A percentile compares a stretch with the other conserved stretches of the same genome.
phyloP scores from a whole-genome alignment of 37 sponge, comb jelly and placozoan species.

The Mnemiopsis leidyi region DNA sequence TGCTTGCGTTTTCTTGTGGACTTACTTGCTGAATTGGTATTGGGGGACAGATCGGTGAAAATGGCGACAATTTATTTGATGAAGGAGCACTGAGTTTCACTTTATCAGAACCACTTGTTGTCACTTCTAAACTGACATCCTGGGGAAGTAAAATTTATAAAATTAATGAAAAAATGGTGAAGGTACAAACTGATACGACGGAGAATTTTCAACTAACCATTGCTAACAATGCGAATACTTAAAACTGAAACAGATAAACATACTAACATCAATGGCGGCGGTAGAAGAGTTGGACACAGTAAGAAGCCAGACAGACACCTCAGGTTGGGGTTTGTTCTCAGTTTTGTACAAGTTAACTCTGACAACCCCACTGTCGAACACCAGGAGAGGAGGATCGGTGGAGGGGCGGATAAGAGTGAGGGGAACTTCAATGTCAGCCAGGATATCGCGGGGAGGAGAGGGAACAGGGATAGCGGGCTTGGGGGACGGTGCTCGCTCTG shows the following conservation, averaged over 20 bases:
- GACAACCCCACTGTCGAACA: not conserved
- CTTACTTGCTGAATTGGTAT: conserved; percentile 21
- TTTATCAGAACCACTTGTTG: not conserved
- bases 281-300: conserved; percentile 15
- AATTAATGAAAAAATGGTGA: not conserved
- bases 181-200: not conserved
- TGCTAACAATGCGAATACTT: not conserved
- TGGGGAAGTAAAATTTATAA: not conserved
- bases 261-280: not conserved
- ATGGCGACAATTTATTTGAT: not conserved
- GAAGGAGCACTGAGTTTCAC: not conserved
- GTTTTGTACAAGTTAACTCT: conserved; percentile 5
- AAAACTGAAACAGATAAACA: not conserved
- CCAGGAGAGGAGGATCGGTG: not conserved
- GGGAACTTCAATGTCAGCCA: not conserved
- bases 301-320: not conserved
- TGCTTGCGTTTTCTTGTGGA: too few species aligned
- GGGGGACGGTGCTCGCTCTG: not conserved
- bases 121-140: not conserved
- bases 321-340: conserved; percentile 32
- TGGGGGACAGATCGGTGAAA: conserved; percentile 21
- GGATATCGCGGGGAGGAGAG: not conserved
- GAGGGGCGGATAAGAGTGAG: conserved; percentile 44
- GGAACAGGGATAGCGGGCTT: not conserved
- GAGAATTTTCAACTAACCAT: too few species aligned